Conservation (phyloP, 2,888 invertebrate genomes). For the Microdon myrmicae region DNA sequence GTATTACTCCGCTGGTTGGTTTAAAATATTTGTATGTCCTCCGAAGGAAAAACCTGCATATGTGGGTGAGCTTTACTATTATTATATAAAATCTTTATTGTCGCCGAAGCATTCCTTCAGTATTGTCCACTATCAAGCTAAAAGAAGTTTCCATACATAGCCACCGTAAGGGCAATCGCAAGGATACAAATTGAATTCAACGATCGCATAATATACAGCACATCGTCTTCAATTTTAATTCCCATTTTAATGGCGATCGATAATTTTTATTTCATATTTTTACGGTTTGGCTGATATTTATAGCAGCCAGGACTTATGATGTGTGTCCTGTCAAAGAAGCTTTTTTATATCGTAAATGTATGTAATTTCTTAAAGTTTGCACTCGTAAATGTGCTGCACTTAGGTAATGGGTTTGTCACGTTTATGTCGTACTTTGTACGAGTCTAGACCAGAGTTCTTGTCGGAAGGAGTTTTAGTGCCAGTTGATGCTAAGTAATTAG, state of each 20-base stretch:
- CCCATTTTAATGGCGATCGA: conserved; percentile 18
- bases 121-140: too few species aligned
- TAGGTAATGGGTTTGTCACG: conserved; percentile 27
- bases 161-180: too few species aligned
- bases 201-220: too few species aligned
- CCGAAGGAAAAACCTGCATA: conserved; percentile 39
- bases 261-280: conserved; percentile 18
- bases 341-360: conserved; percentile 25
- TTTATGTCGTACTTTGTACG: conserved; percentile 12
- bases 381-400: conserved; percentile 14
- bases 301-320: too few species aligned
- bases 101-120: too few species aligned
- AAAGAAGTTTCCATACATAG: too few species aligned
- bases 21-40: conserved; percentile 25
- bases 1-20: conserved; percentile 21
- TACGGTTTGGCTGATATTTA: neutral
- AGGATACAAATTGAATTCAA: too few species aligned
- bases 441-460: neutral
- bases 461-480: conserved; percentile 9
- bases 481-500: conserved; percentile 22
- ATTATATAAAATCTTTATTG: too few species aligned
- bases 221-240: too few species aligned
- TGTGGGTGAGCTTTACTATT: too few species aligned
- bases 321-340: too few species aligned
- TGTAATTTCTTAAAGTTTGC: conserved; percentile 18